These are phyloP conservation scores for Enteromius argenteus DNA, from an alignment of 2,797 vertebrate genomes.

Conservation along the genomic window DNA sequence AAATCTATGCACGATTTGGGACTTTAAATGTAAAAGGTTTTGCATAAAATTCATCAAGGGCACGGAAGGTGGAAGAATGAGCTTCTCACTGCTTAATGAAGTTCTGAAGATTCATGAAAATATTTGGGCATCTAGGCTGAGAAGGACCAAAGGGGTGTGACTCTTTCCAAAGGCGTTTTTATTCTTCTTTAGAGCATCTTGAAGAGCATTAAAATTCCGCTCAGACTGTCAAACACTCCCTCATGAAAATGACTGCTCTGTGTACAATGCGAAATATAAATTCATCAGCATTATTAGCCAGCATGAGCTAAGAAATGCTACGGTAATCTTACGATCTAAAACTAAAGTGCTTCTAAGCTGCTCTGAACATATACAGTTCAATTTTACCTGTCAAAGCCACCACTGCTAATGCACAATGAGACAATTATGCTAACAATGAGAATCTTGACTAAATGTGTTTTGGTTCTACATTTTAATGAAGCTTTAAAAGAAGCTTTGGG, in stretches of 20 bases:
- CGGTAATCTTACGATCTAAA: not conserved
- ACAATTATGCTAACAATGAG: slow-evolving; percentile 21
- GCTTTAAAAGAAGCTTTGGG: slow-evolving; percentile 4
- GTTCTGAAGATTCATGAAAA: slow-evolving; percentile 15
- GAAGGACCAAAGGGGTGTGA: slow-evolving; percentile 13
- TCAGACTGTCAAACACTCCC: slow-evolving; percentile 10
- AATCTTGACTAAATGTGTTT: slow-evolving; percentile 10
- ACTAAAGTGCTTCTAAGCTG: not conserved
- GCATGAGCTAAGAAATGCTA: not conserved
- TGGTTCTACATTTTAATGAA: not conserved
- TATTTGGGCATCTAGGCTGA: slow-evolving; percentile 9
- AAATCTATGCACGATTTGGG: slow-evolving; percentile 30
- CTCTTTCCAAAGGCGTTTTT: slow-evolving; percentile 15
- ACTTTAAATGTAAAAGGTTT: slow-evolving; percentile 28
- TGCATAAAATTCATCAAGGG: slow-evolving; percentile 31
- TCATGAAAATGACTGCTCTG: not conserved
- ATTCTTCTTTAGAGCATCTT: not conserved
- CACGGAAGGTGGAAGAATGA: slow-evolving; percentile 22
- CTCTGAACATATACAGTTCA: not conserved
- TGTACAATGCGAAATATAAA: not conserved
- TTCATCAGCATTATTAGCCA: not conserved
- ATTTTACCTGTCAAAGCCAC: not conserved
- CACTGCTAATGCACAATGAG: slow-evolving; percentile 2
- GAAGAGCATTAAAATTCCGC: slow-evolving; percentile 10
- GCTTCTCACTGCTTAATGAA: slow-evolving; percentile 5